Conservation (phyloP, 1,140 invertebrate species). For the Bombus turneri region DNA sequence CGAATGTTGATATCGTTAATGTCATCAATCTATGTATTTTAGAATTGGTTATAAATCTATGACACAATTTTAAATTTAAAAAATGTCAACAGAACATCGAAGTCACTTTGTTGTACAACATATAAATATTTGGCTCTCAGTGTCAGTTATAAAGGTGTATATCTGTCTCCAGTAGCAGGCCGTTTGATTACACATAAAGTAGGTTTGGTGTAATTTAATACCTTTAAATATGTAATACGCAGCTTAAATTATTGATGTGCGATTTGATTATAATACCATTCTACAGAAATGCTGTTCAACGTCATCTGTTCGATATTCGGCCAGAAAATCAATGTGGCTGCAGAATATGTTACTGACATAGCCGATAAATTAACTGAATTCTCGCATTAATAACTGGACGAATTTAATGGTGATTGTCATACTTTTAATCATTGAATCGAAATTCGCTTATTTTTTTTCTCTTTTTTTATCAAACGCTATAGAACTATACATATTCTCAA, state of each 20-base stretch:
- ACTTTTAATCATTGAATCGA: background rate
- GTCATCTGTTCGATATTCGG: background rate
- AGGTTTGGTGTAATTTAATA: background rate
- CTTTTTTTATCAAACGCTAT: no score
- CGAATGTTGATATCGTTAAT: background rate
- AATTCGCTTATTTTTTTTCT: background rate
- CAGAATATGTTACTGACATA: background rate
- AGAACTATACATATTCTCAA: background rate
- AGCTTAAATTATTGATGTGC: constrained; percentile 1
- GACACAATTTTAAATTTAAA: background rate
- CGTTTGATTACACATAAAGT: constrained; percentile 3
- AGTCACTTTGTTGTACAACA: background rate
- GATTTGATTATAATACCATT: constrained; percentile 18
- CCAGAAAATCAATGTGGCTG: background rate
- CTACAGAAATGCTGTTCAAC: background rate
- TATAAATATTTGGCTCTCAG: background rate
- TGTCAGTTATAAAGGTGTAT: background rate
- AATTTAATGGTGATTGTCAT: background rate
- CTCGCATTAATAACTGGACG: background rate
- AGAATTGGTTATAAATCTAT: background rate
- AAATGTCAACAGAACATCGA: background rate
- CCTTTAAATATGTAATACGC: constrained; percentile 1
- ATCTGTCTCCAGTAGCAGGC: background rate
- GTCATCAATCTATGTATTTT: background rate
- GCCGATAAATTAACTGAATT: background rate